A percentile compares a stretch with the other conserved stretches of the same genome.
Conservation (phyloP, 2,797 vertebrate species). For the Balearica regulorum region DNA sequence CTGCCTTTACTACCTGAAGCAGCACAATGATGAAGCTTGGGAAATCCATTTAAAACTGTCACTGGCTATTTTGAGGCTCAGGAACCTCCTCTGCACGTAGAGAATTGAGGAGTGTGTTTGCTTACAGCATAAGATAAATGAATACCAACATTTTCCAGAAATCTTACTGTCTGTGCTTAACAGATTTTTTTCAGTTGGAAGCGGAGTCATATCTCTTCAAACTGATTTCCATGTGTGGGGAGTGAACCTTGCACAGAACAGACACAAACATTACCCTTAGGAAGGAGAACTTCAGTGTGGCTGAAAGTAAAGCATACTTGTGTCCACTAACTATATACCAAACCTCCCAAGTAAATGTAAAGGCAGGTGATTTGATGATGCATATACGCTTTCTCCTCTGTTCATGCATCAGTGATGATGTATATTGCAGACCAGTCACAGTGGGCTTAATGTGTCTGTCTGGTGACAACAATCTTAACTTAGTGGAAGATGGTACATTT, state of each 20-base stretch:
- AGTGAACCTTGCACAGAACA: not conserved
- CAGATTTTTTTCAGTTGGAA: not conserved
- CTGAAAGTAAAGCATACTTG: not conserved
- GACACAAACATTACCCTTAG: not conserved
- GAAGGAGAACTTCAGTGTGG: not conserved
- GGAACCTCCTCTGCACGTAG: not conserved
- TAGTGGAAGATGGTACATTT: not conserved
- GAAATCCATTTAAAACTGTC: not conserved
- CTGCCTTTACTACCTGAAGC: not conserved
- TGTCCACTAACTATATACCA: not conserved
- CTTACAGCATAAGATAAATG: not conserved
- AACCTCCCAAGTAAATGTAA: not conserved
- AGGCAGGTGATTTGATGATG: not conserved
- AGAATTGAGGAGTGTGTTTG: not conserved
- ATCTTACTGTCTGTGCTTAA: rapidly evolving
- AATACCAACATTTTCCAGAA: not conserved
- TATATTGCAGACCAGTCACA: not conserved
- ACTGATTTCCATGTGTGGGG: not conserved
- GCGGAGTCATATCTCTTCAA: not conserved
- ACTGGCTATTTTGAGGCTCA: not conserved
- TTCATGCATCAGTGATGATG: not conserved
- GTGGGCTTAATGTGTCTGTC: not conserved
- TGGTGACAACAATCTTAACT: not conserved
- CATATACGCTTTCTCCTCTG: not conserved
- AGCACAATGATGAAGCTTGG: not conserved